These are phyloP conservation scores for Metellina segmentata DNA, from an alignment of 2,888 invertebrate genomes.

Conservation along the genomic window DNA sequence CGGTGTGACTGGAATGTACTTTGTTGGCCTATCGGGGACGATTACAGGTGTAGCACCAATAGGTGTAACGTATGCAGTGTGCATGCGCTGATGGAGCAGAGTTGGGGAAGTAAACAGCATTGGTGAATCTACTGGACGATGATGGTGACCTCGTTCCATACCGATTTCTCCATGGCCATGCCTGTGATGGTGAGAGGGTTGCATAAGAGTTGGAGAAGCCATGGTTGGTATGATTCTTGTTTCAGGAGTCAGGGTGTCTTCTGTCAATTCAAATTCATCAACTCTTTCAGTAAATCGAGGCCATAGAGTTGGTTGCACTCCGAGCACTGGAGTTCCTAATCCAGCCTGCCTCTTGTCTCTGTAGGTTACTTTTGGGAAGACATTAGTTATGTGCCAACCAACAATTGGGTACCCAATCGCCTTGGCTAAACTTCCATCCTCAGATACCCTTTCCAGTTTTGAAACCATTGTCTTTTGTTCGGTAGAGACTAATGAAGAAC, in stretches of 20 bases:
- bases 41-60: constrained; percentile 79
- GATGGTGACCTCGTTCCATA: constrained; percentile 58
- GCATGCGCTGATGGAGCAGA: constrained; percentile 73
- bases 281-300: constrained; percentile 78
- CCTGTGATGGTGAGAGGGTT: constrained; percentile 79
- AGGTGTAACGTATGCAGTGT: constrained; percentile 75
- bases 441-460: constrained; percentile 86
- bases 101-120: constrained; percentile 62
- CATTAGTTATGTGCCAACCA: constrained; percentile 86
- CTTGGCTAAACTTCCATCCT: constrained; percentile 87
- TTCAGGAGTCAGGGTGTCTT: constrained; percentile 79
- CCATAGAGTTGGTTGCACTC: constrained; percentile 79
- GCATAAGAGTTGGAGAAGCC: constrained; percentile 80
- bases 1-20: constrained; percentile 65
- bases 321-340: constrained; percentile 79
- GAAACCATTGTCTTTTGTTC: constrained; percentile 86
- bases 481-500: constrained; percentile 86
- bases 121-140: constrained; percentile 44
- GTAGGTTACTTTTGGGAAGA: constrained; percentile 80
- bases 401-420: constrained; percentile 86
- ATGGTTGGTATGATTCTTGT: constrained; percentile 80
- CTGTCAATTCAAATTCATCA: constrained; percentile 78
- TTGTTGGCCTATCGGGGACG: constrained; percentile 79
- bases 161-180: constrained; percentile 81
- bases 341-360: constrained; percentile 81